Conservation (phyloP, 2,113 vertebrate genomes). For the Hylia prasina region DNA sequence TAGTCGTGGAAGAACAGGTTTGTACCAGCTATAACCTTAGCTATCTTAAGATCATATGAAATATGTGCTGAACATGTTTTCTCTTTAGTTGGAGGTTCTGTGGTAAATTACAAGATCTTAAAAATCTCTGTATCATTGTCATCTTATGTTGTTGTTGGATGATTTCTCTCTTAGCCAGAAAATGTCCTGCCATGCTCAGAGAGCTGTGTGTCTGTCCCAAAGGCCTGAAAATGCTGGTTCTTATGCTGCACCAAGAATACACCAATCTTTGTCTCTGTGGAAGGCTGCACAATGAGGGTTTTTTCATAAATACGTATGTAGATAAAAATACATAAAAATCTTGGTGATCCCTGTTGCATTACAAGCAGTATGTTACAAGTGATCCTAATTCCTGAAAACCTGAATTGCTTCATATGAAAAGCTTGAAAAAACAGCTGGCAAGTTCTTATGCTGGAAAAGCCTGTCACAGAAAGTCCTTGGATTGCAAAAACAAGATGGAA, state of each 20-base stretch:
- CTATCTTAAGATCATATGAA: background rate
- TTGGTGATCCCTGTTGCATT: background rate
- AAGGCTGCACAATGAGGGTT: slow-evolving; percentile 5
- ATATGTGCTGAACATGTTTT: background rate
- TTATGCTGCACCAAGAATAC: slow-evolving; percentile 46
- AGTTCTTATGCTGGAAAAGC: background rate
- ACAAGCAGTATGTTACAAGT: background rate
- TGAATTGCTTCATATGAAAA: background rate
- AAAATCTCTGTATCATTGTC: slow-evolving; percentile 6
- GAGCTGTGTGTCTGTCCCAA: slow-evolving; percentile 49
- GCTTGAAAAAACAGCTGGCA: background rate
- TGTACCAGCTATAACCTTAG: background rate
- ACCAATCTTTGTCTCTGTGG: slow-evolving; percentile 25
- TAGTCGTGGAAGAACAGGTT: slow-evolving; percentile 1
- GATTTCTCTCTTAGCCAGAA: slow-evolving; percentile 67
- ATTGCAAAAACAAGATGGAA: background rate
- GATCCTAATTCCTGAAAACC: background rate
- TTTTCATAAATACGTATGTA: background rate
- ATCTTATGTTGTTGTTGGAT: slow-evolving; percentile 57
- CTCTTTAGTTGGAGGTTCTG: background rate
- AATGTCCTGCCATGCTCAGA: slow-evolving; percentile 48
- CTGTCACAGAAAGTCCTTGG: background rate
- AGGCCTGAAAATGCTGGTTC: slow-evolving; percentile 53
- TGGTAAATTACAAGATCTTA: background rate
- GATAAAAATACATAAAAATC: background rate